Evolutionary conservation across 2,888 invertebrate genomes (phyloP), one percentile per base, ranked within the genome.

Genomic region (Stenoptilia bipunctidactyla): DNA sequence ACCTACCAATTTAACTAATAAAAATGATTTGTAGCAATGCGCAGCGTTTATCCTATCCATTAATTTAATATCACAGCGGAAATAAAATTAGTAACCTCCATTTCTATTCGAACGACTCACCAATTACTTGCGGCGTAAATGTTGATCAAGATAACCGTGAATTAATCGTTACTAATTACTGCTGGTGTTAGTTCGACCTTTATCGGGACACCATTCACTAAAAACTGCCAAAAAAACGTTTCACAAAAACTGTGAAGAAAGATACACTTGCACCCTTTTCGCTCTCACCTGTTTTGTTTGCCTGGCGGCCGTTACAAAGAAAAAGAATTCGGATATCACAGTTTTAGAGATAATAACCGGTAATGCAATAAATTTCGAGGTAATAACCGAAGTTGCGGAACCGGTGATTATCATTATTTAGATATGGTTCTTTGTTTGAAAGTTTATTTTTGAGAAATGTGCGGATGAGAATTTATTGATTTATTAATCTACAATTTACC

Each of bases 151-250:
- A 83, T 83, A 83, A 79, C 70, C 69, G 66, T 79, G 80, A 79
- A 82, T 83, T 82, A 83, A 83, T 82, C 69, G 77, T 66, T 69
- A 56, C 79, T 83, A 83, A 82, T 83, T 82, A 83, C 80, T 83
- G 83, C 80, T 75, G 82, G 83, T 83, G 82, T 83, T 83, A 74
- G 77, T 67, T 67, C 74, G 73, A 75, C 77, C 76, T 75, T 66
- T 77, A 79, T 80, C 76, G 72, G 75, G 69, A 80, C 83, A 80
- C 76, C 73, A 73, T 75, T 80, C 71, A 67, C 62, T 62, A 72
- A 64, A 58, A 58, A 51, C 46, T 45, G 48, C 46, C 50, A 47
- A 65, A 79, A 79, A 80, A 79, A 65, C n/a, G 42, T 49, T 47
- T 40, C 49, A 76, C 61, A 82, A 82, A 82, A 82, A 79, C 67